A percentile compares a stretch with the other conserved stretches of the same genome.
phyloP scores from a whole-genome alignment of 2,888 invertebrate genomes.

The Xanthia icteritia region DNA sequence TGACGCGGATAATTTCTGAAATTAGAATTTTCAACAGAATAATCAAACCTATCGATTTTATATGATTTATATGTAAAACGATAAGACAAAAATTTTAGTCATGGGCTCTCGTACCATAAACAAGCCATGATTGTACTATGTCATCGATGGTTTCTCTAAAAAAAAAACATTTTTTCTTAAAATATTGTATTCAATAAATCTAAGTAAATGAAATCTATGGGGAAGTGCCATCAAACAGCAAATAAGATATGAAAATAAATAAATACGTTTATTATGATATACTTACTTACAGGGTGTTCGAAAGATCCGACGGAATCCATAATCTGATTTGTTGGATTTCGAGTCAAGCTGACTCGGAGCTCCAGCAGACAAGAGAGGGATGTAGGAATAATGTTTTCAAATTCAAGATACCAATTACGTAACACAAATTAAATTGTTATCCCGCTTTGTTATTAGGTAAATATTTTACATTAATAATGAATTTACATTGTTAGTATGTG shows the following conservation, averaged over 20 bases:
- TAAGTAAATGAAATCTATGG: background rate
- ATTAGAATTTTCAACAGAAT: no score
- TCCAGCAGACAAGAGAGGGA: slow-evolving; percentile 73
- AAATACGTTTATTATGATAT: slow-evolving; percentile 24
- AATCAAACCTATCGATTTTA: no score
- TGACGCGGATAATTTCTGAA: no score
- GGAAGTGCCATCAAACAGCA: slow-evolving; percentile 9
- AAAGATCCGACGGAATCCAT: slow-evolving; percentile 69
- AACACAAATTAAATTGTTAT: slow-evolving; percentile 54
- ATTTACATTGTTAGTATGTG: background rate
- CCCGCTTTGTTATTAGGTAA: slow-evolving; percentile 6
- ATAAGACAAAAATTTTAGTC: no score
- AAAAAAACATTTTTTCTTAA: background rate
- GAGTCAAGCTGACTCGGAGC: slow-evolving; percentile 63
- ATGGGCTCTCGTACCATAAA: no score
- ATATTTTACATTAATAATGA: slow-evolving; percentile 1
- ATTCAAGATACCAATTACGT: slow-evolving; percentile 59
- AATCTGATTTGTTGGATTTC: slow-evolving; percentile 78
- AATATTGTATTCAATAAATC: no score
- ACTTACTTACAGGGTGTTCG: slow-evolving; percentile 22
- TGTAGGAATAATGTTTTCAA: slow-evolving; percentile 61
- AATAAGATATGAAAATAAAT: slow-evolving; percentile 34
- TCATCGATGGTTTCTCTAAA: background rate
- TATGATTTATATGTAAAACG: no score
- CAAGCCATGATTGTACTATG: no score